Evolutionary conservation across 2,888 invertebrate species (phyloP), one percentile per base, ranked within the genome.

Genomic region (Meghimatium bilineatum): DNA sequence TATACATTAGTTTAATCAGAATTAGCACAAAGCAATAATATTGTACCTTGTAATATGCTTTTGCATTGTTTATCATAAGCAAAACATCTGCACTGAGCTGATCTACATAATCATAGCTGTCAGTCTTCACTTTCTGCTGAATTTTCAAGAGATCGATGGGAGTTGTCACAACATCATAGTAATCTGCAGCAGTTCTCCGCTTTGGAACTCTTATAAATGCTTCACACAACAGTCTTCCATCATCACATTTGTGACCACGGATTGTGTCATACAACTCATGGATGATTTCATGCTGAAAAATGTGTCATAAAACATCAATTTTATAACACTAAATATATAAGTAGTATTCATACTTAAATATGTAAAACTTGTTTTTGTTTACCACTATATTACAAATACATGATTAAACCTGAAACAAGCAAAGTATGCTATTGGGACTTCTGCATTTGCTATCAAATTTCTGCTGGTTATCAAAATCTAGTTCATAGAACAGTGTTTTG

Each of bases 91-190:
- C 95, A 66, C 97, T 96, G 86, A 99, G 94, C 91, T 98, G 97
- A 52, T 98, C 98, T 88, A 99, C 95, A 92, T 98, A 97, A 89
- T 97, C 96, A 93, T 99, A 99, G 82, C 98, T 98, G 90, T 99
- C 99, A 0, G 97, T 98, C 95, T 98, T 98, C 20, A 99, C 94
- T 93, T 99, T 99, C 92, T 98, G 98, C 93, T 99, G 98, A 5
- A 99, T 97, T 94, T 97, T 96, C 69, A 98, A 94, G 91, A 99
- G 95, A 94, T 99, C 99, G 92, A 99, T 99, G 1, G 99, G 99
- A 92, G 97, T 97, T 14, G 96, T 95, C 1, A 99, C 97, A 63
- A 97, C 97, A 91, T 95, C 93, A 89, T 95, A 94, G 89, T 94
- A 95, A 86, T 94, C 94, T 6, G 94, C 93, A 77, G 93, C 93